Evolutionary conservation across 2,113 vertebrate species (phyloP).

Genomic region (Typhlomys cinereus): DNA sequence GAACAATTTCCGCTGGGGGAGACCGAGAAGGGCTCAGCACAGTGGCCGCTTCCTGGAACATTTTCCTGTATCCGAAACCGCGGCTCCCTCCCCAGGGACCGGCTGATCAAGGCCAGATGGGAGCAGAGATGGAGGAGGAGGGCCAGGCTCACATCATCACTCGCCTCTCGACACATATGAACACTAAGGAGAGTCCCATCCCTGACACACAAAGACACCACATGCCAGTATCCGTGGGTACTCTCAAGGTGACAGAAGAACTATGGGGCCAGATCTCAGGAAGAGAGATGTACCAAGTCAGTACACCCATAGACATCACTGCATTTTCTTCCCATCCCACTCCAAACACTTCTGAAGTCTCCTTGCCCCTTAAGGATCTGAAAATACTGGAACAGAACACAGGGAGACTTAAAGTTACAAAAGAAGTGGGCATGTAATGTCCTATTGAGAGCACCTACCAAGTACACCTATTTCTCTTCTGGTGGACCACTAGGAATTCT

Average conservation of each 20-base stretch:
- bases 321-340: background rate
- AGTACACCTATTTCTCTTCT: background rate
- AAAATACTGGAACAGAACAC: background rate
- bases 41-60: slow-evolving; percentile 85
- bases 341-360: background rate
- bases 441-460: background rate
- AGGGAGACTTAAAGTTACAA: background rate
- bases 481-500: background rate
- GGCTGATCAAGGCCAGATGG: slow-evolving; percentile 84
- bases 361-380: background rate
- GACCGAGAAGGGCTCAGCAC: slow-evolving; percentile 78
- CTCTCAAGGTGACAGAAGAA: background rate
- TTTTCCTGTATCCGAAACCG: slow-evolving; percentile 85
- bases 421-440: background rate
- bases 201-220: slow-evolving; percentile 50
- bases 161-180: slow-evolving; percentile 46
- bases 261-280: slow-evolving; percentile 15
- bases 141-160: slow-evolving; percentile 50
- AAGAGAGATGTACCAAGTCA: slow-evolving; percentile 16
- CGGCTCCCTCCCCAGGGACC: slow-evolving; percentile 78
- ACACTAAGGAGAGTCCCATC: slow-evolving; percentile 52
- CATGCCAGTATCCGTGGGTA: slow-evolving; percentile 44
- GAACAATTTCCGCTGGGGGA: slow-evolving; percentile 82
- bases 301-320: background rate
- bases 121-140: slow-evolving; percentile 67